phyloP scores from a whole-genome alignment of 2,888 invertebrate genomes.

The Andrena hattorfiana region DNA sequence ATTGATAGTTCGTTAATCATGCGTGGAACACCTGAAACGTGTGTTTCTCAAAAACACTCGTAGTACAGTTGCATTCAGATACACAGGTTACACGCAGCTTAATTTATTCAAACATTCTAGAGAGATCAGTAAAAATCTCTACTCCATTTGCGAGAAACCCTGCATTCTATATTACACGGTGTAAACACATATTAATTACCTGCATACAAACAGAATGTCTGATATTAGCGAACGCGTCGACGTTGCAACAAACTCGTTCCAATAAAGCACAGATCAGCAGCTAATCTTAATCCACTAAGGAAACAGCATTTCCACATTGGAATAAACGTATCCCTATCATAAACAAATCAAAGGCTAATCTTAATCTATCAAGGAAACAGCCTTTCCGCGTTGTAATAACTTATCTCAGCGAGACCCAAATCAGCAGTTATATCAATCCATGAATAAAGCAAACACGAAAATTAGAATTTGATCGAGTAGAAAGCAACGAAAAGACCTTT shows the following conservation, averaged over 20 bases:
- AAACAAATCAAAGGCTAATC: conserved; percentile 27
- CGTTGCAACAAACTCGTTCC: conserved; percentile 7
- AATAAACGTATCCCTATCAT: conserved; percentile 11
- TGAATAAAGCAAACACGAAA: not conserved
- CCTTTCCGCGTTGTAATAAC: not conserved
- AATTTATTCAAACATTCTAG: not conserved
- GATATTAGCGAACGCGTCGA: not conserved
- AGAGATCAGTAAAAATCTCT: not conserved
- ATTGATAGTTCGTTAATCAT: no score
- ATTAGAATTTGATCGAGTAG: not conserved
- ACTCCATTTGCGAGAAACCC: not conserved
- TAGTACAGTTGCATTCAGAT: no score
- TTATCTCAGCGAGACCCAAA: not conserved
- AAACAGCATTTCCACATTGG: conserved; percentile 17
- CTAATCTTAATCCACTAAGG: conserved; percentile 34
- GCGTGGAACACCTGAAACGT: no score
- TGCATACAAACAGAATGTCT: not conserved
- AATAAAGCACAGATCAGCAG: conserved; percentile 5
- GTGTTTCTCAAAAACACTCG: no score
- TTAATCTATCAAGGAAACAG: conserved; percentile 15
- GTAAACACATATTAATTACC: not conserved
- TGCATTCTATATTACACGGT: not conserved
- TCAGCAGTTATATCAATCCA: conserved; percentile 3
- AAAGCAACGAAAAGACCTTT: not conserved
- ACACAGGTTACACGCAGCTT: no score